Conservation (phyloP, 2,797 vertebrate genomes). For the Microctenopoma lineatum region DNA sequence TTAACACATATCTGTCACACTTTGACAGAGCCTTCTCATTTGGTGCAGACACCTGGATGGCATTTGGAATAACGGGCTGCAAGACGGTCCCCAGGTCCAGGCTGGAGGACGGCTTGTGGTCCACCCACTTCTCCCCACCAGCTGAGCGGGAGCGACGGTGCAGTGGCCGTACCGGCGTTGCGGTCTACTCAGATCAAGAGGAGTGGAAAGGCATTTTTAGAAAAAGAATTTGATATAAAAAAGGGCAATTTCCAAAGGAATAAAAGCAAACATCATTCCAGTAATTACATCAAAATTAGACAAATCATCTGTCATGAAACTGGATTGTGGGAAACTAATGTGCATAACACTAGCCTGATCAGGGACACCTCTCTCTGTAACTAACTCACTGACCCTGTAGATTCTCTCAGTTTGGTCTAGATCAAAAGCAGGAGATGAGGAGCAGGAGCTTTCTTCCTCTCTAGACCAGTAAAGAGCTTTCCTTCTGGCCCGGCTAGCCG, state of each 20-base stretch:
- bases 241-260: no score
- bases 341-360: not conserved
- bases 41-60: constrained; percentile 91
- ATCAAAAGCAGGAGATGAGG: constrained; percentile 66
- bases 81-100: constrained; percentile 92
- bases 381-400: constrained; percentile 87
- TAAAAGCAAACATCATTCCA: not conserved
- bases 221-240: not conserved
- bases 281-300: not conserved
- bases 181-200: constrained; percentile 77
- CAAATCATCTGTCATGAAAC: not conserved
- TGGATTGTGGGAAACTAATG: not conserved
- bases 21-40: constrained; percentile 92
- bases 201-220: constrained; percentile 6
- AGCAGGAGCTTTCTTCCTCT: constrained; percentile 58
- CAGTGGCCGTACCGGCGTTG: constrained; percentile 79
- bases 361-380: constrained; percentile 29
- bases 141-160: constrained; percentile 92
- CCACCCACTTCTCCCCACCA: constrained; percentile 94
- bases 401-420: constrained; percentile 81
- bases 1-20: constrained; percentile 96
- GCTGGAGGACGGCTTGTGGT: constrained; percentile 90
- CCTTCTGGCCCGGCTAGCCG: constrained; percentile 56
- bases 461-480: constrained; percentile 76
- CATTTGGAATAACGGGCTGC: constrained; percentile 90